Evolutionary conservation across 2,797 vertebrate genomes (phyloP).

Genomic region (Melanotaenia boesemani): DNA sequence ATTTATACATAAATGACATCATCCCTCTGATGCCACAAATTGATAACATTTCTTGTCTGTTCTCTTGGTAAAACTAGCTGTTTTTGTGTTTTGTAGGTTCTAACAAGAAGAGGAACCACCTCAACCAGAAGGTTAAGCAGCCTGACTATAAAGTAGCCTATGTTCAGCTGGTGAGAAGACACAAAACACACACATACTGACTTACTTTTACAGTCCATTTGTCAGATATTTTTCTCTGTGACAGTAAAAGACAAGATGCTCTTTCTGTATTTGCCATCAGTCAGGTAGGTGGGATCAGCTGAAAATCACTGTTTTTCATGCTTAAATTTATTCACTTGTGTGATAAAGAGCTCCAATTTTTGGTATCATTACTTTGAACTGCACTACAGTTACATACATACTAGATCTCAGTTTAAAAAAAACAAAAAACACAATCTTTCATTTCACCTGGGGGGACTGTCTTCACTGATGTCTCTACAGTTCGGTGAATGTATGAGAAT

Average conservation of each 20-base stretch:
- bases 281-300: neutral
- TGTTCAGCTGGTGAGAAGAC: slow-evolving; percentile 93
- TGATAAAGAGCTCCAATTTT: neutral
- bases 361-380: neutral
- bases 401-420: neutral
- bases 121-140: slow-evolving; percentile 89
- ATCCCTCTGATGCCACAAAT: neutral
- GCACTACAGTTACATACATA: neutral
- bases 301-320: neutral
- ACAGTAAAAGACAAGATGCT: neutral
- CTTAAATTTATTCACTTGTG: neutral
- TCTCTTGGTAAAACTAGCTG: slow-evolving; percentile 13
- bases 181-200: slow-evolving; percentile 21
- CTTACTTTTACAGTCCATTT: neutral
- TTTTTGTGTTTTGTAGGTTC: slow-evolving; percentile 75
- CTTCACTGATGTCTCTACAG: neutral
- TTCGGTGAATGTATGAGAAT: neutral
- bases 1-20: neutral
- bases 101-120: slow-evolving; percentile 91
- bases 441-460: neutral
- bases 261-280: neutral
- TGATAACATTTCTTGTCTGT: neutral
- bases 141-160: slow-evolving; percentile 97
- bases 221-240: too few relatives aligned
- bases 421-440: neutral